Evolutionary conservation across 1,140 invertebrate species (phyloP).

Genomic region (Drosophila lacteicornis): DNA sequence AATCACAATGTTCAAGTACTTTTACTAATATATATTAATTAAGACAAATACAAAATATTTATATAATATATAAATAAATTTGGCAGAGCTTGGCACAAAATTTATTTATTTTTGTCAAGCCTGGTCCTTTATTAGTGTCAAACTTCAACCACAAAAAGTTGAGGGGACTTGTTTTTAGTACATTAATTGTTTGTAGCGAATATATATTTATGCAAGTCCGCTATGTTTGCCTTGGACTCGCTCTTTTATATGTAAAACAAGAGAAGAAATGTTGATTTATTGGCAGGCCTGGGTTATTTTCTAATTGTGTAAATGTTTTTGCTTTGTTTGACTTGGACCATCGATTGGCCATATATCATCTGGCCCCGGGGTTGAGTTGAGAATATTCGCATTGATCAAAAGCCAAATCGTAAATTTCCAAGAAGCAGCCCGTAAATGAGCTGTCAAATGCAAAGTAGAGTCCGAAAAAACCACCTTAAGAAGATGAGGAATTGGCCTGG

Average conservation of each 20-base stretch:
- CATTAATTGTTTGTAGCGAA: constrained; percentile 38
- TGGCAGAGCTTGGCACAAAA: too few species aligned
- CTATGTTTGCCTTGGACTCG: background rate
- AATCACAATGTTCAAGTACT: background rate
- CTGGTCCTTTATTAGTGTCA: background rate
- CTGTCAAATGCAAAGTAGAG: constrained; percentile 49
- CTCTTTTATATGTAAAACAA: constrained; percentile 8
- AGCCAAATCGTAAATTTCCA: constrained; percentile 33
- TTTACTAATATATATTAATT: too few species aligned
- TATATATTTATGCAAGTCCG: constrained; percentile 27
- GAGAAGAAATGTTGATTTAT: constrained; percentile 44
- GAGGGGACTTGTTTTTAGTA: constrained; percentile 11
- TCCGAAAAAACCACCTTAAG: constrained; percentile 34
- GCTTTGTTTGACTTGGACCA: constrained; percentile 36
- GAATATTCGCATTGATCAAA: constrained; percentile 44
- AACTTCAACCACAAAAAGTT: constrained; percentile 3
- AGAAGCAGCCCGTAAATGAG: constrained; percentile 35
- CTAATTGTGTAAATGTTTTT: constrained; percentile 53
- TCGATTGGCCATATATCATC: constrained; percentile 56
- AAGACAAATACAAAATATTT: too few species aligned
- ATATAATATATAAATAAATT: too few species aligned
- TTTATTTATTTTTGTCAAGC: background rate
- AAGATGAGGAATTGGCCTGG: constrained; percentile 8
- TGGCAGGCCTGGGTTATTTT: constrained; percentile 34
- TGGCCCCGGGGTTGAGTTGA: constrained; percentile 23